Conservation (phyloP, 2,888 invertebrate species). For the Trissolcus japonicus region DNA sequence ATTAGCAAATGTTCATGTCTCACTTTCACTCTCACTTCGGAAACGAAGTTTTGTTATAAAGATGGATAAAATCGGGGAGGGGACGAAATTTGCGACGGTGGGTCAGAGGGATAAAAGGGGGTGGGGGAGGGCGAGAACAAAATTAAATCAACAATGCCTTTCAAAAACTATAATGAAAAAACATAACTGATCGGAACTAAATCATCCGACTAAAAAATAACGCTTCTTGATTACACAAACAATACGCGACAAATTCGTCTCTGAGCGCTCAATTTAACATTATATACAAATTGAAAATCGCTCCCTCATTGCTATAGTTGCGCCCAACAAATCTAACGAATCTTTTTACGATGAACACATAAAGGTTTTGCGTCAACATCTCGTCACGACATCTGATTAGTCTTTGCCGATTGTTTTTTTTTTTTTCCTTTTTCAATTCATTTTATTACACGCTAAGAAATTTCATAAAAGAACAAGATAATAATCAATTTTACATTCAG, state of each 20-base stretch:
- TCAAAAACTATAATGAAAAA: constrained; percentile 51
- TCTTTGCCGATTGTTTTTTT: neutral
- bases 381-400: constrained; percentile 25
- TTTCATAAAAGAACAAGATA: neutral
- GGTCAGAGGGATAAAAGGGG: neutral
- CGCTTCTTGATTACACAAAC: constrained; percentile 15
- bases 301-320: constrained; percentile 43
- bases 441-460: neutral
- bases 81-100: constrained; percentile 31
- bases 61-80: constrained; percentile 4
- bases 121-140: neutral
- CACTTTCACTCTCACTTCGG: constrained; percentile 55
- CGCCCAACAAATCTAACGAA: neutral
- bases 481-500: neutral
- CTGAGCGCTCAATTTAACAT: constrained; percentile 22
- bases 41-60: constrained; percentile 32
- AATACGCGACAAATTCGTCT: constrained; percentile 26
- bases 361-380: constrained; percentile 45
- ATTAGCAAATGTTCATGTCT: constrained; percentile 53
- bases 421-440: neutral
- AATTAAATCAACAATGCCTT: constrained; percentile 36
- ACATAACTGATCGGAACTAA: constrained; percentile 40
- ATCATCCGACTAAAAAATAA: constrained; percentile 31
- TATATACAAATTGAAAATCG: constrained; percentile 43
- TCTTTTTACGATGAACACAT: constrained; percentile 58